Percentiles rank a stretch among this genome's conserved stretches.
Evolutionary conservation across 2,113 vertebrate genomes (phyloP).

Genomic region (Eulacestoma nigropectus): DNA sequence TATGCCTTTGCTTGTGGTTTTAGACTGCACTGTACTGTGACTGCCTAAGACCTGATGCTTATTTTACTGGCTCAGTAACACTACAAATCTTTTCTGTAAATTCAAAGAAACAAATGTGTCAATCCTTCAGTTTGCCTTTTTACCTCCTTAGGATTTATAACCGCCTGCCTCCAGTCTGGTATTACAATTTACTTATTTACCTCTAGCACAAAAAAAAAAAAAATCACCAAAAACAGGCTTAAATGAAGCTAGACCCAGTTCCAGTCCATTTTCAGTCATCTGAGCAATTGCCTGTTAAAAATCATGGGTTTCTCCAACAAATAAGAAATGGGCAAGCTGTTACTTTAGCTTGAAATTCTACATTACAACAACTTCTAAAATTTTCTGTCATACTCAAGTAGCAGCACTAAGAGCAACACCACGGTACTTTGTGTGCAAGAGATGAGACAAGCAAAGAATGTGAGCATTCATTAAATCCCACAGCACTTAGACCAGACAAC

Average conservation of each 20-base stretch:
- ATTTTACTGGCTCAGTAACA: conserved; percentile 15
- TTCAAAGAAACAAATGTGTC: background rate
- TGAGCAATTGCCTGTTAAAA: conserved; percentile 17
- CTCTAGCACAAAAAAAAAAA: background rate
- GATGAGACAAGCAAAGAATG: background rate
- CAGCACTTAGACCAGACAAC: background rate
- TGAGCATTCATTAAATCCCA: background rate
- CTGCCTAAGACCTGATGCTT: background rate
- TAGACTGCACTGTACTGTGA: background rate
- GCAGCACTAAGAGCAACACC: background rate
- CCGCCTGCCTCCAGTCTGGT: background rate
- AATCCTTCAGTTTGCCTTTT: background rate
- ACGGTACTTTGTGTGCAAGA: background rate
- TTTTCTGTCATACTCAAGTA: background rate
- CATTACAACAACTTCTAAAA: background rate
- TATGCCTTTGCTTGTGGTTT: background rate
- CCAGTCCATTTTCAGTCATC: conserved; percentile 13
- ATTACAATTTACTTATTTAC: background rate
- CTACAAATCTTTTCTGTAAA: background rate
- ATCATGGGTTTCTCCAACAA: background rate
- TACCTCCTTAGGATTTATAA: background rate
- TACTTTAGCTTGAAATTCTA: background rate
- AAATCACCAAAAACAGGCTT: background rate
- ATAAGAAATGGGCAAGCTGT: conserved; percentile 9
- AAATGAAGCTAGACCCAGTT: background rate